phyloP scores from a whole-genome alignment of 2,113 vertebrate species.

The Arvicanthis niloticus region DNA sequence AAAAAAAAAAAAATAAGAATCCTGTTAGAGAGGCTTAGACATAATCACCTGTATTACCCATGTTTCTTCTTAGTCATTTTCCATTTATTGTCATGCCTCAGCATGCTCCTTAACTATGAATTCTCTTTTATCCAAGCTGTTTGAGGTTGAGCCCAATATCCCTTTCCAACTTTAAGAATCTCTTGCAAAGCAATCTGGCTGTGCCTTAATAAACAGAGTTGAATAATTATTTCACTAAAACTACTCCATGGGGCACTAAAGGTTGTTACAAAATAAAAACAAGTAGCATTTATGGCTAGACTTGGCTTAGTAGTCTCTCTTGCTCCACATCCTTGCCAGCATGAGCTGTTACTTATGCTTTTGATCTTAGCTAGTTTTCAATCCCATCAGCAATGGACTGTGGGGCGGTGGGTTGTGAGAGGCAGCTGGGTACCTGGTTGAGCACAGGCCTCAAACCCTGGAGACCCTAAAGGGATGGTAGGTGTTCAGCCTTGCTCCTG shows the following conservation, averaged over 20 bases:
- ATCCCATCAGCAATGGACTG: too few species aligned
- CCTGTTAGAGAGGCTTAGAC: not conserved
- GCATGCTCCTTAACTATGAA: not conserved
- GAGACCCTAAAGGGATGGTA: too few species aligned
- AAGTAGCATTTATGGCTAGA: not conserved
- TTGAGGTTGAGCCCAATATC: not conserved
- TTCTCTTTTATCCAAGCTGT: not conserved
- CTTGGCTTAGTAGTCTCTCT: not conserved
- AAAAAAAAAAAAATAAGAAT: not conserved
- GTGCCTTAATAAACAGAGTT: not conserved
- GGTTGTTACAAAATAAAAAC: not conserved
- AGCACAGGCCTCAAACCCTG: too few species aligned
- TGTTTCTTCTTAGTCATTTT: conserved; percentile 8
- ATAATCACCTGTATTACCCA: not conserved
- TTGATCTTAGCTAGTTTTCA: too few species aligned
- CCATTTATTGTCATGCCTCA: too few species aligned
- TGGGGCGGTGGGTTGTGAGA: too few species aligned
- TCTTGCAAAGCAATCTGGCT: not conserved
- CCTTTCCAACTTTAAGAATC: not conserved
- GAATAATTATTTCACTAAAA: not conserved
- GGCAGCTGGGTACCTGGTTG: too few species aligned
- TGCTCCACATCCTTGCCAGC: not conserved
- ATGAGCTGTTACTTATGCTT: not conserved
- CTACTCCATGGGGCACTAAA: not conserved
- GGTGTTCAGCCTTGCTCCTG: too few species aligned